Evolutionary conservation across 1,140 invertebrate species (phyloP), one percentile per base, ranked within the genome.

Genomic region (Scaptodrosophila lebanonensis): DNA sequence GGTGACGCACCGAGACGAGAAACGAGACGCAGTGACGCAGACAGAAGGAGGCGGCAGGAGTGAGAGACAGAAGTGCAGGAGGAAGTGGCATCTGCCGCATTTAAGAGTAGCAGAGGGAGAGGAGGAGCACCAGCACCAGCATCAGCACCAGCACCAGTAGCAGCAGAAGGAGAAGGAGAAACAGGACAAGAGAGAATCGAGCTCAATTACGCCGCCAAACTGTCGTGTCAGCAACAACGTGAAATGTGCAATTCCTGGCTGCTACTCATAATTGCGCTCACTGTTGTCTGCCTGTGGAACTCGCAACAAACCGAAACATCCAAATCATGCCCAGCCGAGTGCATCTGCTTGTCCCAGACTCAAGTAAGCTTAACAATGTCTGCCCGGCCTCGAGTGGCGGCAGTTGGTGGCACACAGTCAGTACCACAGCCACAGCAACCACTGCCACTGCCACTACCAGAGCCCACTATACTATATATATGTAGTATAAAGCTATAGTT

Each of bases 301-400:
- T 85, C 82, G 70, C 84, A 84, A 82, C 73, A 83, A 69, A 77
- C 71, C 71, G 84, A 86, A 85, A 73, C 84, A 82, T 85, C 83
- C 66, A 85, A 86, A 83, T 86, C 84, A 85, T 95, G 93, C 82
- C 92, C 92, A 58, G 87, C 89, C 64, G 91, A 93, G 87, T 94
- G 93, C 88, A 94, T 94, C 83, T 94, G 93, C 85, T 89, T 94
- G 32, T 94, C 93, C 40, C 92, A 93, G 73, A 93, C 93, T 68
- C 93, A 95, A 91, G 93, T 94, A 90, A 88, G 69, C 73, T 79
- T 82, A 79, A 79, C 73, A 79, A 79, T 77, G n/a, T 11, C 3
- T 2, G 42, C 20, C 7, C 8, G 16, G 16, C 8, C 5, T 11
- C n/a, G 29, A 2, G 27, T 5, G 2, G n/a, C 2, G 9, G 12